These are phyloP conservation scores for Falco berigora DNA, from an alignment of 2,797 vertebrate species.

Conservation along the genomic window DNA sequence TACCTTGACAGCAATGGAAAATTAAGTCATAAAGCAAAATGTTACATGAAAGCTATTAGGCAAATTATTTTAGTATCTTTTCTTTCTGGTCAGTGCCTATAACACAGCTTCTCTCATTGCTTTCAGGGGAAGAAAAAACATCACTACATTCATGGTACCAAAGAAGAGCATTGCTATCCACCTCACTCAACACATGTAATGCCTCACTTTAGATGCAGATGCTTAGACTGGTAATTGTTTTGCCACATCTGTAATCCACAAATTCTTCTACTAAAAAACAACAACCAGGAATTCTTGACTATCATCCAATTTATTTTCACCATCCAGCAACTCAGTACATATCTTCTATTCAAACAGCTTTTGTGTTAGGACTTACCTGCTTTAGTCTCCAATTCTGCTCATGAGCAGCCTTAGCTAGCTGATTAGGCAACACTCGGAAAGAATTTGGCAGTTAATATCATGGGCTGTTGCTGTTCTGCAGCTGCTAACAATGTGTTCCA, in stretches of 20 bases:
- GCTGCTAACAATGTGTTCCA: conserved; percentile 37
- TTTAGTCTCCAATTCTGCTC: background rate
- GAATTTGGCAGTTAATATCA: conserved; percentile 25
- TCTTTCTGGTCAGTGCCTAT: background rate
- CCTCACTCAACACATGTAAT: background rate
- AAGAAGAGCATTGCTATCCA: background rate
- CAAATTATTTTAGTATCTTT: background rate
- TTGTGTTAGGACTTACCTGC: background rate
- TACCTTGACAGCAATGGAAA: background rate
- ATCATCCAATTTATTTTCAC: background rate
- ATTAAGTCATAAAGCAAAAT: conserved; percentile 8
- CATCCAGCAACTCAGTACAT: background rate
- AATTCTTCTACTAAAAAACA: background rate
- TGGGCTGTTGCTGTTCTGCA: background rate
- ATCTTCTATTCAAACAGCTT: background rate
- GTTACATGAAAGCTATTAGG: background rate
- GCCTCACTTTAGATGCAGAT: background rate
- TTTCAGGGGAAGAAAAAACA: background rate
- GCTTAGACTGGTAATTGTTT: background rate
- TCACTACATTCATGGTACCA: background rate
- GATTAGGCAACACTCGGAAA: conserved; percentile 29
- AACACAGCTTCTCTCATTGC: background rate
- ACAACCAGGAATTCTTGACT: background rate
- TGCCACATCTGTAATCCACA: background rate
- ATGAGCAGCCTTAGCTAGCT: background rate